Evolutionary conservation across 2,113 vertebrate species (phyloP), one percentile per base, ranked within the genome.

Genomic region (Hymenochirus boettgeri): DNA sequence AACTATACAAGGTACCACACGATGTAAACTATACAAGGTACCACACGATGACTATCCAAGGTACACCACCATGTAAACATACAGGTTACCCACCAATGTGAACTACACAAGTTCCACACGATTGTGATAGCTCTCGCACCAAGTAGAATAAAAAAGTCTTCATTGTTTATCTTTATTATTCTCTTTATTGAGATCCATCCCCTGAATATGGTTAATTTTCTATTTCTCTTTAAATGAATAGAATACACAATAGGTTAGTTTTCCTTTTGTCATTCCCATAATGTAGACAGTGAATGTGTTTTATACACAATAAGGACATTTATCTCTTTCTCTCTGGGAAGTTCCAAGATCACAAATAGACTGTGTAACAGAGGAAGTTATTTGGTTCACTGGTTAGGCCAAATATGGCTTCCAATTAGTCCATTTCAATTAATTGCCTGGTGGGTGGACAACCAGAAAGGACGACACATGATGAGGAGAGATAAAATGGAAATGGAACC

Each of bases 351-450:
- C 7, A n/a, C 7, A 42, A n/a, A 42, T n/a, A 42, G 33, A 11
- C 4, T 11, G 11, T 18, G 51, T n/a, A 27, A 37, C 29, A 25
- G 46, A 18, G 60, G 60, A 51, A 62, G 29, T 51, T 18, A 22
- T 23, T 22, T 50, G 24, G 26, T 35, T 10, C 26, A 7, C n/a
- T 22, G 3, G 17, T 11, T n/a, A 22, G 42, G 46, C 25, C 57
- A 21, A 13, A 2, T 10, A 12, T 23, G 7, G 17, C 37, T 26
- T 19, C 33, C 39, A 26, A 61, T 61, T 61, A 48, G 7, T 27
- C 47, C 18, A 26, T 47, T 47, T 60, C 23, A 60, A 27, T 18
- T 3, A 50, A 4, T 18, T 21, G 26, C 59, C 21, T 50, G 60
- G 29, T 62, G 47, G 26, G 21, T 9, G 26, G 60, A 48, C 11